phyloP scores from a whole-genome alignment of 1,140 invertebrate genomes.

The Drosophila asahinai region DNA sequence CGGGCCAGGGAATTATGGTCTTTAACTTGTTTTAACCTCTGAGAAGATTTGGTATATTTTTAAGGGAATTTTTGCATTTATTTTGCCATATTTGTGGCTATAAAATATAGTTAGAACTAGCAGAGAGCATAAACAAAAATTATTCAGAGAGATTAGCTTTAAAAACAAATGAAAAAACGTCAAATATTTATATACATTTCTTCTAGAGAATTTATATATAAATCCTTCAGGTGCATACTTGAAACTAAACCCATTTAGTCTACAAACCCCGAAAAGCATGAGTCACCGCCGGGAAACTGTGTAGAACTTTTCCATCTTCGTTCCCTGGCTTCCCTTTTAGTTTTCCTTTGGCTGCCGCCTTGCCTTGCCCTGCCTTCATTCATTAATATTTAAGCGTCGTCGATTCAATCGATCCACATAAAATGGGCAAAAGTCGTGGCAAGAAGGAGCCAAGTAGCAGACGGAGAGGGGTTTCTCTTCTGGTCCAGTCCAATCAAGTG shows the following conservation, averaged over 20 bases:
- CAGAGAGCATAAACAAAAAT: too few relatives aligned
- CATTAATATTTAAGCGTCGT: slow-evolving; percentile 82
- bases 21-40: not conserved
- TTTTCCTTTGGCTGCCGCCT: slow-evolving; percentile 32
- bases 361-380: slow-evolving; percentile 50
- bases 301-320: slow-evolving; percentile 5
- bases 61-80: too few relatives aligned
- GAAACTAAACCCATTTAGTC: not conserved
- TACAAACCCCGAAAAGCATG: slow-evolving; percentile 1
- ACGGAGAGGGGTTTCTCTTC: not conserved
- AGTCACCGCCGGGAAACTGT: slow-evolving; percentile 7
- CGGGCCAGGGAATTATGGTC: too few relatives aligned
- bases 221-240: too few relatives aligned
- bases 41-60: not conserved
- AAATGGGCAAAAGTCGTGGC: slow-evolving; percentile 58
- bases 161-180: too few relatives aligned
- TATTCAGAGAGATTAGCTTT: too few relatives aligned
- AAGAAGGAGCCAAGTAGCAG: not conserved
- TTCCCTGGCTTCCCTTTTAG: not conserved
- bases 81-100: too few relatives aligned
- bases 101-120: too few relatives aligned
- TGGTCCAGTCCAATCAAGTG: slow-evolving; percentile 47
- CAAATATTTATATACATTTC: too few relatives aligned
- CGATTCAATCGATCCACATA: slow-evolving; percentile 76
- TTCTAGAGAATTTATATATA: too few relatives aligned